A percentile compares a stretch with the other conserved stretches of the same genome.
Conservation (phyloP, 1,140 invertebrate genomes). For the Drosophila biarmipes region DNA sequence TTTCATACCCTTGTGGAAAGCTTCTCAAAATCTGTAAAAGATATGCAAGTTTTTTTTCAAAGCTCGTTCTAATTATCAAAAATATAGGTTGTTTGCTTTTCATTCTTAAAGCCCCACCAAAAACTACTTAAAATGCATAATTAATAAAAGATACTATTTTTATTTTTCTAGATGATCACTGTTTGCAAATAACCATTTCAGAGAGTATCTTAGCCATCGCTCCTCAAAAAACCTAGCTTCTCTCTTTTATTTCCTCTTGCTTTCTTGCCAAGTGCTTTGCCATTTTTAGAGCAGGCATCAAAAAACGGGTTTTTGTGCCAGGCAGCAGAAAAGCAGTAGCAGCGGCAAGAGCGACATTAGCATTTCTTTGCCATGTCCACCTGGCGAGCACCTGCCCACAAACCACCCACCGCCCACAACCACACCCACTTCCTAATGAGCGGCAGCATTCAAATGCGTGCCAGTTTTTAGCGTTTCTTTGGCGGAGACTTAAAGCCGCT, state of each 20-base stretch:
- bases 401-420: conserved; percentile 6
- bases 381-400: conserved; percentile 20
- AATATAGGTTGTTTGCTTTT: too few relatives aligned
- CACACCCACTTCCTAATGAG: conserved; percentile 57
- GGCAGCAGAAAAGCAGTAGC: conserved; percentile 17
- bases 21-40: neutral
- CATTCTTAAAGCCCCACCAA: neutral
- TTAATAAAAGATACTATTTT: too few relatives aligned
- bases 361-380: conserved; percentile 69
- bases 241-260: conserved; percentile 14
- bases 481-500: conserved; percentile 46
- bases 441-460: conserved; percentile 69
- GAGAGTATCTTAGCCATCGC: conserved; percentile 12
- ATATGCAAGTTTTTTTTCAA: neutral
- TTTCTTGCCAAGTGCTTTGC: conserved; percentile 40
- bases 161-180: too few relatives aligned
- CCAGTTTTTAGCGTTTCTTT: conserved; percentile 62
- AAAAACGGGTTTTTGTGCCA: conserved; percentile 66
- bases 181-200: neutral
- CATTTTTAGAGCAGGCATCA: conserved; percentile 47
- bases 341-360: conserved; percentile 59
- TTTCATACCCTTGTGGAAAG: conserved; percentile 3
- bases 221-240: neutral
- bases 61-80: too few relatives aligned
- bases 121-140: neutral